Conservation (phyloP, 2,113 vertebrate genomes). For the Helogale parvula region DNA sequence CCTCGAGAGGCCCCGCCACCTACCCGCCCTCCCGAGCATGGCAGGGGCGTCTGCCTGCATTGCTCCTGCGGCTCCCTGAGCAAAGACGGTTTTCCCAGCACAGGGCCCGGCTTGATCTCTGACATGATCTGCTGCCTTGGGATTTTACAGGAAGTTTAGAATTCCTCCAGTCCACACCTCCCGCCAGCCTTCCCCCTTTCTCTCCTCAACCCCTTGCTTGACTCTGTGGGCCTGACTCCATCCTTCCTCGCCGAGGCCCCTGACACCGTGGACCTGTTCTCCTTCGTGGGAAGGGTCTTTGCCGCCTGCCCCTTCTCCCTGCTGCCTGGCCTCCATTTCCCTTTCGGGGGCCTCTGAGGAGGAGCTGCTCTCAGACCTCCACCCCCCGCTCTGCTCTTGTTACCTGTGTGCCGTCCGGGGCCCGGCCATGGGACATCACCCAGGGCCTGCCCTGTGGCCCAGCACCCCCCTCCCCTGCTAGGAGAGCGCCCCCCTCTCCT, state of each 20-base stretch:
- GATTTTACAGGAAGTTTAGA: neutral
- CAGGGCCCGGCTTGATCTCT: neutral
- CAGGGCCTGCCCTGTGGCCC: rapidly evolving
- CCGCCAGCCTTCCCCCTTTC: too few species aligned
- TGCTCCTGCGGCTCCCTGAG: neutral
- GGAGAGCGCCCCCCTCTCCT: neutral
- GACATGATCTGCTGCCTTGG: neutral
- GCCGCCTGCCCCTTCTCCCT: neutral
- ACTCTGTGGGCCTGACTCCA: neutral
- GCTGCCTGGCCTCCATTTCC: neutral
- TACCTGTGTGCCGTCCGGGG: neutral
- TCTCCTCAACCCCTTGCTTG: neutral
- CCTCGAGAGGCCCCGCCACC: too few species aligned
- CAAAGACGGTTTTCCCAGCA: neutral
- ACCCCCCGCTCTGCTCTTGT: neutral
- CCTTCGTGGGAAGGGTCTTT: rapidly evolving
- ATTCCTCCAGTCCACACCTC: neutral
- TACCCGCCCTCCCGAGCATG: neutral
- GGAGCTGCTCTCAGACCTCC: neutral
- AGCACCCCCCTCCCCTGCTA: neutral
- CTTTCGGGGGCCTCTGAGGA: neutral
- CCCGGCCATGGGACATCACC: rapidly evolving
- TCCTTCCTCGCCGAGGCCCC: neutral
- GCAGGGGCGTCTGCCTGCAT: rapidly evolving
- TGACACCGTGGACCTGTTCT: rapidly evolving